phyloP scores from a whole-genome alignment of 2,888 invertebrate species.

The Acronicta alni region DNA sequence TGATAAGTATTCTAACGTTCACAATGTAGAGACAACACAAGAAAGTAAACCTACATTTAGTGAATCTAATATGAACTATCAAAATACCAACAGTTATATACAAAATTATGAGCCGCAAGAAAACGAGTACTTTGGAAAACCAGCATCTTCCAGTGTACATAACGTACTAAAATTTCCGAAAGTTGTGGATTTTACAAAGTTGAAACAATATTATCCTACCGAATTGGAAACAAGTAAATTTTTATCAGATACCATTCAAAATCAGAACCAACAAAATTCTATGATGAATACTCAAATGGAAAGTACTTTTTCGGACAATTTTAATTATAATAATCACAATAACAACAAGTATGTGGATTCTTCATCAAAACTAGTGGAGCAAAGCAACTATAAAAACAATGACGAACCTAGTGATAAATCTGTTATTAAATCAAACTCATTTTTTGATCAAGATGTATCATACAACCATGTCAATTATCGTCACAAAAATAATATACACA shows the following conservation, averaged over 20 bases:
- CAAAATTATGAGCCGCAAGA: constrained; percentile 64
- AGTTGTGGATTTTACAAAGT: constrained; percentile 81
- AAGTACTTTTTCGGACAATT: constrained; percentile 57
- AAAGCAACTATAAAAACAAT: constrained; percentile 60
- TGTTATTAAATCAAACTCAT: constrained; percentile 55
- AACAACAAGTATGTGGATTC: constrained; percentile 60
- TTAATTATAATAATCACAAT: constrained; percentile 56
- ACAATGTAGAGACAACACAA: constrained; percentile 59
- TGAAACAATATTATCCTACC: constrained; percentile 72
- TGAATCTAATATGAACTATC: constrained; percentile 64
- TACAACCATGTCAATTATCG: constrained; percentile 59
- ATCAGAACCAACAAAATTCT: constrained; percentile 57
- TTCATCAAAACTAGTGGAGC: constrained; percentile 54
- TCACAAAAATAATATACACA: constrained; percentile 60
- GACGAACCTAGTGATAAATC: constrained; percentile 62
- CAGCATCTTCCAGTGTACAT: constrained; percentile 57
- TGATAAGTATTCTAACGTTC: constrained; percentile 62
- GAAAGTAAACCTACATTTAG: constrained; percentile 65
- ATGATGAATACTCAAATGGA: constrained; percentile 59
- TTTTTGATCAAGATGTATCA: constrained; percentile 56
- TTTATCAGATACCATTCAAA: constrained; percentile 61
- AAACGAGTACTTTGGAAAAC: constrained; percentile 63
- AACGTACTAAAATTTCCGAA: constrained; percentile 73
- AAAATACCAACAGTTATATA: constrained; percentile 61
- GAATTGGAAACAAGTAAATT: constrained; percentile 72